phyloP scores from a whole-genome alignment of 2,888 invertebrate genomes.

The Brachylomia viminalis region DNA sequence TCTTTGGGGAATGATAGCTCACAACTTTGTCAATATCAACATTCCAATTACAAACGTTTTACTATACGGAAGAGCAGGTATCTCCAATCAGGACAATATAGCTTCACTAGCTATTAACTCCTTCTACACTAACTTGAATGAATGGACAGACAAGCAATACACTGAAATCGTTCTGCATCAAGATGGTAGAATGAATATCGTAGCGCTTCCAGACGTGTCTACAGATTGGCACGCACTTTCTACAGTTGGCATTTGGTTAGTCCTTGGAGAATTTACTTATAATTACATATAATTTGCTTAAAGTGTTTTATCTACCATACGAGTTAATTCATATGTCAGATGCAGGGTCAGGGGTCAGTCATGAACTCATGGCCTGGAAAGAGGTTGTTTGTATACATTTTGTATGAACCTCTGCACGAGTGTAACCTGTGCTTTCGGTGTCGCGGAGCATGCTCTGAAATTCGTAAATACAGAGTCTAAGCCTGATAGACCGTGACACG shows the following conservation, averaged over 20 bases:
- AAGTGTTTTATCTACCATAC: background rate
- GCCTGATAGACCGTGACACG: background rate
- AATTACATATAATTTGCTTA: background rate
- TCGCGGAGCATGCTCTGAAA: background rate
- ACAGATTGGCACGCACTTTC: slow-evolving; percentile 83
- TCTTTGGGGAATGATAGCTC: slow-evolving; percentile 84
- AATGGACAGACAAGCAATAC: slow-evolving; percentile 81
- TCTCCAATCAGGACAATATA: slow-evolving; percentile 74
- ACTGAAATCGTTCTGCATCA: slow-evolving; percentile 78
- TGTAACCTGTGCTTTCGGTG: background rate
- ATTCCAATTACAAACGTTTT: slow-evolving; percentile 76
- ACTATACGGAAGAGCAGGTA: slow-evolving; percentile 74
- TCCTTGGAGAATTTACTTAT: background rate
- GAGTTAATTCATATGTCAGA: background rate
- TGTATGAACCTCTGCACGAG: background rate
- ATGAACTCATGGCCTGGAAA: background rate
- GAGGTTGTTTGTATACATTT: background rate
- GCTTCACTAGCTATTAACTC: slow-evolving; percentile 79
- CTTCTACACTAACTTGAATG: slow-evolving; percentile 75
- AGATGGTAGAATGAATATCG: slow-evolving; percentile 76
- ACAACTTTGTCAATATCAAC: slow-evolving; percentile 77
- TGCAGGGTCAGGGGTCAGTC: no score
- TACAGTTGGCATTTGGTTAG: slow-evolving; percentile 85
- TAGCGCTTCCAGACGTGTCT: slow-evolving; percentile 82
- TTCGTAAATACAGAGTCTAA: background rate